Evolutionary conservation across 2,113 vertebrate species (phyloP), one percentile per base, ranked within the genome.

Genomic region (Rhipidura dahli): DNA sequence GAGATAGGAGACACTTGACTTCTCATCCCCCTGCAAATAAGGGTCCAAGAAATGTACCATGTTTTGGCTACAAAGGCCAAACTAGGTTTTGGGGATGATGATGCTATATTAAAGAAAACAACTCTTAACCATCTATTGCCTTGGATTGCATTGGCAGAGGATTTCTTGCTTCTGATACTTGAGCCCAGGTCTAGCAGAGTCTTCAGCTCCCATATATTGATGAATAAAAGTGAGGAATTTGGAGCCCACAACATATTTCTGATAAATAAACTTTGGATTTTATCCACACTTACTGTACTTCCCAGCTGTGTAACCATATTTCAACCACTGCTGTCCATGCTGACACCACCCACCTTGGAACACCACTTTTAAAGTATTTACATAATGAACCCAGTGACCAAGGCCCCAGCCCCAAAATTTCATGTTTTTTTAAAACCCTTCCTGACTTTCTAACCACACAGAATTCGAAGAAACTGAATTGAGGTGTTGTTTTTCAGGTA

Each of bases 371-470:
- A 17, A 69, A 61, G 7, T 33, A 37, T 71, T 68, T 76, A 63
- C 13, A 21, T 49, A 40, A 64, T 7, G 30, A 10, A 20, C 26
- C 4, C 27, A 24, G 10, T 61, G 17, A 54, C n/a, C 33, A 40
- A 76, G 35, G 14, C 60, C 8, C 6, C 11, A 71, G 39, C 40
- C 5, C 13, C 15, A 37, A n/a, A 42, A 24, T 26, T 40, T 40
- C 39, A 17, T 7, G 3, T 0, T 0, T n/a, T 60, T 60, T 42
- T 2, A 0, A 54, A 69, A 35, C 21, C 27, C 12, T 31, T 61
- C n/a, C 27, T 50, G 15, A 44, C 24, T 49, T 89, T 61, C 14
- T 79, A 64, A 68, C 6, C 4, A 12, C 12, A 1, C 23, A 10
- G 1, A n/a, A 0, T 76, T 86, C 90, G 26, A 91, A 91, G 26